Percentiles rank a stretch among this genome's conserved stretches.
Evolutionary conservation across 2,797 vertebrate genomes (phyloP).

Genomic region (Squalus acanthias): DNA sequence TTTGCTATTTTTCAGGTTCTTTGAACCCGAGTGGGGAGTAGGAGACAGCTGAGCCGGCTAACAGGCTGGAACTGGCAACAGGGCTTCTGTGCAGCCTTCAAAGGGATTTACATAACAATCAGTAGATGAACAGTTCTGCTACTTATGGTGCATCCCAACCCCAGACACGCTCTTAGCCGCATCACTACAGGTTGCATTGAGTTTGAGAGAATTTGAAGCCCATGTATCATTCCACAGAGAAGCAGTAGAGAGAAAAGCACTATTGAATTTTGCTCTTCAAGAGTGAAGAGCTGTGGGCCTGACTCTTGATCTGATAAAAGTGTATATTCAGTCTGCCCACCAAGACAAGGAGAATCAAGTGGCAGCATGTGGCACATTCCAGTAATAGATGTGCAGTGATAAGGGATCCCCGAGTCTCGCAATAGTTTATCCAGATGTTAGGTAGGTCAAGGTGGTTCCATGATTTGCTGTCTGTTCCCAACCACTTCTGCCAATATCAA

Average conservation of each 20-base stretch:
- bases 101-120: not conserved
- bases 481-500: not conserved
- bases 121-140: not conserved
- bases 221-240: not conserved
- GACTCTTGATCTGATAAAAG: not conserved
- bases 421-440: not conserved
- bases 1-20: not conserved
- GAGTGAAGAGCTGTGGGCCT: not conserved
- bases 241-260: not conserved
- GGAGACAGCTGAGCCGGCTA: not conserved
- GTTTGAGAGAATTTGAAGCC: not conserved
- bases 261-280: not conserved
- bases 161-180: not conserved
- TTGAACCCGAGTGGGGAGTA: not conserved
- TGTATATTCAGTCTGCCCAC: not conserved
- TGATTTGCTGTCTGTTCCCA: no score
- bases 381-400: not conserved
- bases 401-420: not conserved
- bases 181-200: not conserved
- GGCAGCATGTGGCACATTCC: not conserved
- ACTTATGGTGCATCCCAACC: not conserved
- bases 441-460: not conserved
- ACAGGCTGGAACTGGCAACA: not conserved
- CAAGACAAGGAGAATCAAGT: not conserved
- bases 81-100: not conserved